Evolutionary conservation across 2,113 vertebrate species (phyloP), one percentile per base, ranked within the genome.

Genomic region (Ptilorrhoa leucosticta): DNA sequence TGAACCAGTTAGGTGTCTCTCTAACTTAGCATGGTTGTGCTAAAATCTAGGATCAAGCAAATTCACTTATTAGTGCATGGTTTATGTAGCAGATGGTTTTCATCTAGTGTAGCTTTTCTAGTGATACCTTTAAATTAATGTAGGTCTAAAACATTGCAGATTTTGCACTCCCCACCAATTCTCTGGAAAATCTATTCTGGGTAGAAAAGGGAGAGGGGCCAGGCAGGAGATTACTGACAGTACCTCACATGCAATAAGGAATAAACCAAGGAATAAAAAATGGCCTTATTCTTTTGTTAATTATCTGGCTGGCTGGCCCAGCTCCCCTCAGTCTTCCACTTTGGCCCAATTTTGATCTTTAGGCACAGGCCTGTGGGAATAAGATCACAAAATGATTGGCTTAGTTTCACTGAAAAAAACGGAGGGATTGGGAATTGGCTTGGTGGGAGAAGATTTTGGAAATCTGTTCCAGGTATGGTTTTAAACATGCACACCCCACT

Each of bases 71-170:
- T 54, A 87, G 72, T 3, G 10, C 9, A 1, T 70, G 51, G 30
- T 14, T 66, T 85, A 14, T 7, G 3, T 23, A 69, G 63, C 89
- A 94, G 87, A 87, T 95, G 90, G n/a, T 90, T 96, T 96, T 83
- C 54, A 93, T 87, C 84, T 88, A 40, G 58, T 0, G 0, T 42
- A 79, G 68, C 70, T 85, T 85, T 89, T 71, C 56, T 83, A 60
- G 47, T 56, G 81, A 83, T 92, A 86, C 71, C 54, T 94, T 87
- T 83, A 79, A 91, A 89, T 86, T 73, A 81, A 42, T 26, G 19
- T 44, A 79, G 37, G 53, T 73, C 56, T 83, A 76, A 93, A 88
- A 76, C 86, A 33, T 27, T 82, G 65, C 76, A 61, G 75, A 71
- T 69, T 90, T 81, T 87, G 53, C 42, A 56, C 48, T 51, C 51